Percentiles rank a stretch among this genome's conserved stretches.
phyloP scores from a whole-genome alignment of 37 sponge, comb jelly and placozoan genomes.

The Theonella swinhoei region DNA sequence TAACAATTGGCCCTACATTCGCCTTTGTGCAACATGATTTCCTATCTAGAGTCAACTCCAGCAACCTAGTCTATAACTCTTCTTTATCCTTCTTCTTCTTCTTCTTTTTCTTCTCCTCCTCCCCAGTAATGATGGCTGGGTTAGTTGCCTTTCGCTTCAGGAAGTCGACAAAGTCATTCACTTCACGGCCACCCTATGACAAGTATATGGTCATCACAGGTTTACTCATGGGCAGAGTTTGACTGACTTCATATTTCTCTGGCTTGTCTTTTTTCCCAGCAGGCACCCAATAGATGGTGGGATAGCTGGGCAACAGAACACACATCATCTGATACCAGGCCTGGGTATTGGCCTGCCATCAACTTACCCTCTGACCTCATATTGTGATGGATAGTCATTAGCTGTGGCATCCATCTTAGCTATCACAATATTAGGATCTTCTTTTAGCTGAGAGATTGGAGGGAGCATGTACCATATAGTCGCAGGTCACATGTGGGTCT shows the following conservation, averaged over 20 bases:
- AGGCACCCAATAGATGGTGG: conserved; percentile 88
- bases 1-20: not conserved
- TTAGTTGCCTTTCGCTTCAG: conserved; percentile 85
- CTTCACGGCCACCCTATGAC: conserved; percentile 89
- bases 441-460: conserved; percentile 56
- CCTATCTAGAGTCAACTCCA: no score
- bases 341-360: not conserved
- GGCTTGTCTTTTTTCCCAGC: conserved; percentile 75
- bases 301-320: conserved; percentile 55
- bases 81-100: conserved; percentile 53
- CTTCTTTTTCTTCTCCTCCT: conserved; percentile 50
- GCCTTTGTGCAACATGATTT: not conserved
- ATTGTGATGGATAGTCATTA: conserved; percentile 81
- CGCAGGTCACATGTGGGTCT: no score
- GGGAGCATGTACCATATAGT: no score
- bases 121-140: conserved; percentile 47
- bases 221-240: not conserved
- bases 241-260: conserved; percentile 72
- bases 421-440: conserved; percentile 82
- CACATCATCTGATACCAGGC: no score
- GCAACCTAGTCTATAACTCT: conserved; percentile 6
- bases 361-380: conserved; percentile 86
- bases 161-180: conserved; percentile 79
- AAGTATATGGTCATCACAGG: not conserved
- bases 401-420: conserved; percentile 94